Base-by-base conservation (phyloP, 2,113 vertebrate genomes). In the Hymenochirus boettgeri region DNA sequence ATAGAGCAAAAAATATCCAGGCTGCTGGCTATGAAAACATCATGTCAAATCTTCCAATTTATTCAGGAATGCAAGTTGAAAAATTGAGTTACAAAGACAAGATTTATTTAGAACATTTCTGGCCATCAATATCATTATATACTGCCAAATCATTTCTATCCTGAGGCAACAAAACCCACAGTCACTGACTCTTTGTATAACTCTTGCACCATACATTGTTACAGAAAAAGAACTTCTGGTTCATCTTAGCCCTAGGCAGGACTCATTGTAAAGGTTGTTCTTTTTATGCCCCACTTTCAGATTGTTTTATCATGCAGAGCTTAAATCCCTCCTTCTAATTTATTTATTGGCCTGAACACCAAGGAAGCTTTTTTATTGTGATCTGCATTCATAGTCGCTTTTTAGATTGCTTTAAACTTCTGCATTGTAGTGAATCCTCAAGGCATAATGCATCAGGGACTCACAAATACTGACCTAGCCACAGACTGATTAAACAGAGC, bases 331-430 rank as follows among this genome's bases (percentile, higher is more conserved):
- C 71, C 71, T 73, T 75, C 70, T 79, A 77, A 81, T 77, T 83
- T 83, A 80, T 81, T 83, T 80, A 85, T 77, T 79, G 72, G 61
- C 79, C 61, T 77, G 77, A 80, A 78, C 71, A 76, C 74, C 57
- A 77, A 79, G 80, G 72, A 73, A 74, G 62, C 50, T 65, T 78
- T n/a, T 79, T 73, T 73, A 69, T 82, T 76, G 69, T 65, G 73
- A 77, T 77, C 69, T 74, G 65, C 69, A 75, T 73, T 54, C 65
- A 73, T 9, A 69, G 52, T 21, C 51, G 50, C 61, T 75, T 78
- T 75, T 72, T 55, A 74, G 75, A 78, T 58, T 73, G 67, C 69
- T 75, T 79, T 73, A 74, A n/a, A 77, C 62, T 62, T 72, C 55
- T 62, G 62, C 58, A 74, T 73, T 52, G 57, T 72, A 27, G 51